Evolutionary conservation across 1,140 invertebrate genomes (phyloP), one percentile per base, ranked within the genome.

Genomic region (Meloidogyne hapla): DNA sequence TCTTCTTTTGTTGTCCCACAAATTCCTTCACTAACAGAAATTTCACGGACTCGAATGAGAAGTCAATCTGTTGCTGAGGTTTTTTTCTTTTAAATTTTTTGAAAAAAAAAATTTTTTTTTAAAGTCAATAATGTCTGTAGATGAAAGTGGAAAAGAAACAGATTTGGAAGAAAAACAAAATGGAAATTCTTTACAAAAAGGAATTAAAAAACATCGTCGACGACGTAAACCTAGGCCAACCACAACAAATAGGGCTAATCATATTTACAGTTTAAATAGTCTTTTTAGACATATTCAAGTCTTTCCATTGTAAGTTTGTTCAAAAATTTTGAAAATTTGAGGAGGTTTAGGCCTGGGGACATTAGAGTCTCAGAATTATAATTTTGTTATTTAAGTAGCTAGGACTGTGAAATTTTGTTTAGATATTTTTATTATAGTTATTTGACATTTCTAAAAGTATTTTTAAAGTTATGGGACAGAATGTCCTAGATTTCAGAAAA

Each of bases 261-360:
- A 62, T 56, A 48, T 25, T 8, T 38, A 45, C 8, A 79, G 77
- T 74, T 56, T 79, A 61, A 80, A 67, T 48, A 74, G 40, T 23
- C 23, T 77, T n/a, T 66, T 79, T 33, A 23, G 42, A 23, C 70
- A 74, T 28, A 68, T 79, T 66, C 78, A 79, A 69, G 78, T 76
- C n/a, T 79, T 79, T 61, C 64, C 78, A 21, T 74, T 69, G 69
- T 77, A 69, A 74, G 74, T 74, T 74, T 64, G 25, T 13, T 33
- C 6, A 2, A 2, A 33, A 33, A 33, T 33, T 33, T 33, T 2
- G 28, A 33, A 33, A 2, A 2, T 33, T 33, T 33, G 28, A 33
- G 28, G 28, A 6, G 6, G 28, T n/a, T n/a, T n/a, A n/a, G 28
- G 28, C n/a, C n/a, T n/a, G n/a, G n/a, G n/a, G n/a, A n/a, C n/a